Percentiles rank a stretch among this genome's conserved stretches.
phyloP scores from a whole-genome alignment of 64 coral and sea anemone genomes.

The Pocillopora verrucosa region DNA sequence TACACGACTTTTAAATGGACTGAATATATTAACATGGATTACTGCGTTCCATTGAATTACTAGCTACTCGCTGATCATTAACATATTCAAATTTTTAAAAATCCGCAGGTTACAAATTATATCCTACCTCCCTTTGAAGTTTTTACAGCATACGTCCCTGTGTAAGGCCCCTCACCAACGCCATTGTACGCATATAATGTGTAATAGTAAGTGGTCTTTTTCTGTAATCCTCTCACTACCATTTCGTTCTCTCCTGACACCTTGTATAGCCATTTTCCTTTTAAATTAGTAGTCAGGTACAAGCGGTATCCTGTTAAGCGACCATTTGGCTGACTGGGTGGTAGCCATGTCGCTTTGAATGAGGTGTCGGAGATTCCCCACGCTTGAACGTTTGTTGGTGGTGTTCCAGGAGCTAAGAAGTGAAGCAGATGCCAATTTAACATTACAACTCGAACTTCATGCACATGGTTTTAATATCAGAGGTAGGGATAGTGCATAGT shows the following conservation, averaged over 20 bases:
- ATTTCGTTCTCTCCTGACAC: conserved; percentile 46
- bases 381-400: conserved; percentile 62
- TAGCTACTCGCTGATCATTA: too few relatives aligned
- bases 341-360: conserved; percentile 72
- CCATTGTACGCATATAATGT: conserved; percentile 65
- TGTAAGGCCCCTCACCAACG: conserved; percentile 54
- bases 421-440: too few relatives aligned
- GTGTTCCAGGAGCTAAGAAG: conserved; percentile 55
- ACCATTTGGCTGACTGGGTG: conserved; percentile 64
- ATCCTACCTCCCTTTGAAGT: conserved; percentile 70
- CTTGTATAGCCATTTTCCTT: conserved; percentile 30
- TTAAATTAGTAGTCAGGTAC: conserved; percentile 50
- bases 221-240: conserved; percentile 11
- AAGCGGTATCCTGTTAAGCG: conserved; percentile 61
- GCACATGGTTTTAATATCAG: too few relatives aligned
- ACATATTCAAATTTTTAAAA: not conserved
- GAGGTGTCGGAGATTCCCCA: conserved; percentile 69
- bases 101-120: not conserved
- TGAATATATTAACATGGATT: too few relatives aligned
- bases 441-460: too few relatives aligned
- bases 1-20: too few relatives aligned
- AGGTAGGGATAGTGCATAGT: too few relatives aligned
- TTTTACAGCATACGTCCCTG: conserved; percentile 60
- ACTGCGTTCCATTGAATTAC: too few relatives aligned
- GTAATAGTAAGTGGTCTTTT: conserved; percentile 67